Conservation (phyloP, 2,797 vertebrate genomes). For the Tiaroga cobitis region DNA sequence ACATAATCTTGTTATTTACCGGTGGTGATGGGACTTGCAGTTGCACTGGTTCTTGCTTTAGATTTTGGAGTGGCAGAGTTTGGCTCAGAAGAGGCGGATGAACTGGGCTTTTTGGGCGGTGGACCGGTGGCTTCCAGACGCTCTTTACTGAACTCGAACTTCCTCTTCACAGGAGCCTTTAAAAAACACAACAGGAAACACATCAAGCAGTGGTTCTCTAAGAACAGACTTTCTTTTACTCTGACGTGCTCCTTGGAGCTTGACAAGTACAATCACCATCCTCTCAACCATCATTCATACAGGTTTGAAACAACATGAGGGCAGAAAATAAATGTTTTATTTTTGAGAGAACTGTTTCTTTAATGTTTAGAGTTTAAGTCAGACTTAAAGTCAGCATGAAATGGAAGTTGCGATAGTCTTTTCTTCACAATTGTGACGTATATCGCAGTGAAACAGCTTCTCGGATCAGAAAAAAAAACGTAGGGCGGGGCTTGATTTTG, state of each 20-base stretch:
- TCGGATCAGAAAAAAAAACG: not conserved
- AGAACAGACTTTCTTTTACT: not conserved
- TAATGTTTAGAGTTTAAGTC: not conserved
- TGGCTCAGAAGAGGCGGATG: conserved; percentile 67
- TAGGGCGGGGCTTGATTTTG: not conserved
- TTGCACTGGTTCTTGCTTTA: conserved; percentile 48
- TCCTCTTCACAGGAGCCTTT: conserved; percentile 82
- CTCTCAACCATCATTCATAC: not conserved
- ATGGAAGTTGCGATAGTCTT: not conserved
- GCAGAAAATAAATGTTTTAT: not conserved
- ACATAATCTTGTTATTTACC: not conserved
- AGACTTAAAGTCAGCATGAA: not conserved
- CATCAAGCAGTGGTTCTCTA: not conserved
- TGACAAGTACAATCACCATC: not conserved
- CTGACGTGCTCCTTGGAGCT: not conserved
- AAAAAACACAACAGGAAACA: not conserved
- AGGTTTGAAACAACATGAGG: not conserved
- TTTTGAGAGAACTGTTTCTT: not conserved
- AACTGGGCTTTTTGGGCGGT: conserved; percentile 72
- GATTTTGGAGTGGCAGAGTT: conserved; percentile 63
- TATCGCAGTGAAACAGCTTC: not conserved
- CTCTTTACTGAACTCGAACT: conserved; percentile 87
- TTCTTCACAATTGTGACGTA: not conserved
- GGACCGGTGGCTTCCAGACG: conserved; percentile 67
- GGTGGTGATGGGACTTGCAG: conserved; percentile 63